Evolutionary conservation across 2,797 vertebrate species (phyloP), one percentile per base, ranked within the genome.

Genomic region (Tragelaphus eurycerus): DNA sequence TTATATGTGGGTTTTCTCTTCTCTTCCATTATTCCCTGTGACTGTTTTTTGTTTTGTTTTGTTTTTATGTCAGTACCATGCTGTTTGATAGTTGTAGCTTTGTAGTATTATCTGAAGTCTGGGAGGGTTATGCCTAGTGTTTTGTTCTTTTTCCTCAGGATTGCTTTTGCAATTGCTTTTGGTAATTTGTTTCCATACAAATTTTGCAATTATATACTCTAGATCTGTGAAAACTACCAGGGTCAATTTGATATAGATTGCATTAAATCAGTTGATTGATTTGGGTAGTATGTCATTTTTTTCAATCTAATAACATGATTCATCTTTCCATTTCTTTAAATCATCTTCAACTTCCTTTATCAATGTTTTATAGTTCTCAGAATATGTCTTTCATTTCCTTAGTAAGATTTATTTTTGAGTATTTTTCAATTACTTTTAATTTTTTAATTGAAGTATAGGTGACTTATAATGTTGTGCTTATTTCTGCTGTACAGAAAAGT

Each of bases 131-230:
- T 74, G 10, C 21, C 6, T 74, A 21, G 2, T 19, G 4, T 4
- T 21, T 67, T 21, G 6, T 43, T 71, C 5, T 23, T 25, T 25
- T 74, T 25, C 67, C 34, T 34, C 1, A 0, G 0, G 19, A 74
- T 7, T 38, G 4, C 11, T 74, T 74, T 74, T 38, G 5, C 34
- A 74, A 74, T 74, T 62, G 60, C 60, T 62, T 62, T 62, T 62
- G 60, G 60, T 29, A 31, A 31, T 62, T 62, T 31, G 3, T 62
- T 62, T 16, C 29, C 60, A 62, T 62, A 62, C 3, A 62, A 7
- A n/a, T 62, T 31, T 62, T 62, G 29, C 60, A 62, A 31, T 62
- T 62, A 16, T 62, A 62, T 62, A 62, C 14, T 62, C 15, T 62
- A 62, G 29, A n/a, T 62, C 29, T 62, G 60, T 62, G 29, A n/a